A percentile compares a stretch with the other conserved stretches of the same genome.
These are phyloP conservation scores for Andinoacara biseriatus DNA, from an alignment of 2,113 vertebrate species.

Conservation along the genomic window DNA sequence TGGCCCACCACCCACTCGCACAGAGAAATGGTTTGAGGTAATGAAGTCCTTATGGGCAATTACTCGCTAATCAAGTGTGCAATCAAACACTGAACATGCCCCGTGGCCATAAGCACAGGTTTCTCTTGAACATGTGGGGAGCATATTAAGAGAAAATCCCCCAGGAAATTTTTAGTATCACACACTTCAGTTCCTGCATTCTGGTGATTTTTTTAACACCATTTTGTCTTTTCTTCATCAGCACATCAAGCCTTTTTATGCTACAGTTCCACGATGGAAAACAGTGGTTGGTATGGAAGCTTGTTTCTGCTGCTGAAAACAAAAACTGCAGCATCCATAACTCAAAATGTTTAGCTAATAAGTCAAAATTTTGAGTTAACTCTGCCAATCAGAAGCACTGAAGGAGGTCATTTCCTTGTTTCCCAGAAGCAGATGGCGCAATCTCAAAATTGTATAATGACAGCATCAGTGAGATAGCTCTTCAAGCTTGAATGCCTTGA, in stretches of 20 bases:
- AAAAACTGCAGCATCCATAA: not conserved
- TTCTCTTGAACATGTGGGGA: not conserved
- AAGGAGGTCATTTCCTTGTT: not conserved
- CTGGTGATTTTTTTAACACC: not conserved
- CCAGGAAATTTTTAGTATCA: not conserved
- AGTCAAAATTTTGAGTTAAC: not conserved
- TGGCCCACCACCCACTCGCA: not conserved
- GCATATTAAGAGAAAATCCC: not conserved
- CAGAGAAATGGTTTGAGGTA: not conserved
- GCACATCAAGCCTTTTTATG: rapidly evolving
- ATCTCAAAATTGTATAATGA: not conserved
- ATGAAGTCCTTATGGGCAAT: constrained; percentile 42
- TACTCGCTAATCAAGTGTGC: not conserved
- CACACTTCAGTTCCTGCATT: not conserved
- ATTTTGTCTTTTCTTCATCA: not conserved
- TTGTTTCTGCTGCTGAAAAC: not conserved
- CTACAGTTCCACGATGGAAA: no score
- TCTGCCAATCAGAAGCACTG: not conserved
- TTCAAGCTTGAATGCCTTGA: not conserved
- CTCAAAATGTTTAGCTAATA: not conserved
- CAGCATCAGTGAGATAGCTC: not conserved
- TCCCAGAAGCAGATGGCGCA: not conserved
- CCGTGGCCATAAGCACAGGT: not conserved
- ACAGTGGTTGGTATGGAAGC: not conserved
- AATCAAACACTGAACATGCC: constrained; percentile 12